A percentile compares a stretch with the other conserved stretches of the same genome.
Evolutionary conservation across 2,113 vertebrate species (phyloP).

Genomic region (Caloenas nicobarica): DNA sequence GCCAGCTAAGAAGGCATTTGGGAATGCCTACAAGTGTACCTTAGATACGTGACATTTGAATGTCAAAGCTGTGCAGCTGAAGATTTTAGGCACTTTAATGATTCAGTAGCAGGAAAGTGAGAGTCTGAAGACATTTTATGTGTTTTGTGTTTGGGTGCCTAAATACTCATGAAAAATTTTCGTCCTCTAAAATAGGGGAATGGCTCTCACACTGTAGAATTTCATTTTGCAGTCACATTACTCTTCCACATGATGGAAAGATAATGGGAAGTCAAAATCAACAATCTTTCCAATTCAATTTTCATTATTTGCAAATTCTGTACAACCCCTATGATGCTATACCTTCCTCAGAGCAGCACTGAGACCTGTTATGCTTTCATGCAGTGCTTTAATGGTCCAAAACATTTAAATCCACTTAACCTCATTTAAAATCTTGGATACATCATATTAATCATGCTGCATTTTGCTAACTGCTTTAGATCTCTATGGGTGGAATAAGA

Average conservation of each 20-base stretch:
- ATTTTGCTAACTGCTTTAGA: neutral
- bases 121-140: neutral
- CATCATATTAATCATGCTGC: neutral
- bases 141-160: neutral
- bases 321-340: neutral
- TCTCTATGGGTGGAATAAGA: neutral
- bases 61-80: neutral
- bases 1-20: neutral
- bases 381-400: neutral
- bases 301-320: neutral
- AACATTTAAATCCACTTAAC: neutral
- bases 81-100: neutral
- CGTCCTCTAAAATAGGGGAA: neutral
- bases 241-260: neutral
- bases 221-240: neutral
- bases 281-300: neutral
- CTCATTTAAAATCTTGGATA: neutral
- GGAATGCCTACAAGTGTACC: neutral
- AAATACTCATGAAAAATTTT: neutral
- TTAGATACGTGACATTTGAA: neutral
- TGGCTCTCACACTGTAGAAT: neutral
- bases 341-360: neutral
- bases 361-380: neutral
- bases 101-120: neutral
- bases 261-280: neutral